Evolutionary conservation across 2,888 invertebrate species (phyloP).

Genomic region (Euplagia quadripunctaria): DNA sequence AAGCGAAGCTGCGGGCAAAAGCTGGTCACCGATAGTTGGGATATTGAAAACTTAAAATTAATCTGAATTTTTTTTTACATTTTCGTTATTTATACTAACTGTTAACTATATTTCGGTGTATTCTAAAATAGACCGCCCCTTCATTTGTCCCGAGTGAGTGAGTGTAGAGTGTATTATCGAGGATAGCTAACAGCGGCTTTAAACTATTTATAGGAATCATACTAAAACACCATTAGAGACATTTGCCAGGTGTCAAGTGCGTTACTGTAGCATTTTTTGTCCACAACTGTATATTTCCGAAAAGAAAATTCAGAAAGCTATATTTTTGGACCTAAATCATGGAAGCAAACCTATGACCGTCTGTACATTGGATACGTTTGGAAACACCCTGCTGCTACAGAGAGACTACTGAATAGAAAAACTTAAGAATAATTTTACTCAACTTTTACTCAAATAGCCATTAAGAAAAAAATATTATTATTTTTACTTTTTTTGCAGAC

Average conservation of each 20-base stretch:
- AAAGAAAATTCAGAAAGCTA: neutral
- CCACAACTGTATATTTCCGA: neutral
- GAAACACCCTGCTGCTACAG: no score
- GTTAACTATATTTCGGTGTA: conserved; percentile 9
- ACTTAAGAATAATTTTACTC: neutral
- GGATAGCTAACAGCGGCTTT: conserved; percentile 2
- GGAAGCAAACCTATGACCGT: no score
- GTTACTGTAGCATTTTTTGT: neutral
- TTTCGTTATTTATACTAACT: neutral
- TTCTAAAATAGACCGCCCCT: conserved; percentile 17
- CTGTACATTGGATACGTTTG: no score
- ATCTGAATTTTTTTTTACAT: neutral
- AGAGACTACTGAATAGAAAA: no score
- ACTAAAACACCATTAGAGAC: neutral
- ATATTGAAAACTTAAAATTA: neutral
- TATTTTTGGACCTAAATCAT: neutral
- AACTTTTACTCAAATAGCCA: neutral
- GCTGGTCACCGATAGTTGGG: neutral
- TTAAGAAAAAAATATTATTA: neutral
- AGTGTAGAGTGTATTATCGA: conserved; percentile 1
- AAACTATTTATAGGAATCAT: neutral
- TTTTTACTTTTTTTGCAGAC: conserved; percentile 31
- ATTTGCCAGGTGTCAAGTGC: neutral
- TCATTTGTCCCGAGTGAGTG: conserved; percentile 1
- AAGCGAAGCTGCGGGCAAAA: no score